phyloP scores from a whole-genome alignment of 30 jellyfish, hydroid and myxozoan species.

The Catostylus mosaicus region DNA sequence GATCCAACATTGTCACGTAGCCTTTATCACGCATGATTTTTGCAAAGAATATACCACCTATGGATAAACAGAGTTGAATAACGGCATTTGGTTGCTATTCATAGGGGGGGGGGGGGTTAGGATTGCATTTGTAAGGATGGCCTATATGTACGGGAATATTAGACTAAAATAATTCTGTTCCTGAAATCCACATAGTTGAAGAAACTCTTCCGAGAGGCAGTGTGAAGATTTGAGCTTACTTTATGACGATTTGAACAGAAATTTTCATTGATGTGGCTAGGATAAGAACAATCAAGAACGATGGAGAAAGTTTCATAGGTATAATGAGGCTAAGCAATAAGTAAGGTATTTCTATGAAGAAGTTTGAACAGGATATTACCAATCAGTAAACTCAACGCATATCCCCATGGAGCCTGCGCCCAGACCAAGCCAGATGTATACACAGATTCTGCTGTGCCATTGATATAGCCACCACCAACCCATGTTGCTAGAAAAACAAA shows the following conservation, averaged over 20 bases:
- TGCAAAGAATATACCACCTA: constrained; percentile 95
- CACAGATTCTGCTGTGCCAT: constrained; percentile 93
- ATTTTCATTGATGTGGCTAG: too few relatives aligned
- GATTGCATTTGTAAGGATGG: not conserved
- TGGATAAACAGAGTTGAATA: not conserved
- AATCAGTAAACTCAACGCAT: constrained; percentile 82
- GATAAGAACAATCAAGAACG: too few relatives aligned
- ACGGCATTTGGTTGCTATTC: not conserved
- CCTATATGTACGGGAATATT: not conserved
- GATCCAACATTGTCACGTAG: constrained; percentile 96
- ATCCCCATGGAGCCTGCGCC: constrained; percentile 99
- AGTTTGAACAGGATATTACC: too few relatives aligned
- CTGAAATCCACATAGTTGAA: too few relatives aligned
- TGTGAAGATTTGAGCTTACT: too few relatives aligned
- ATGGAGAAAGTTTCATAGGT: too few relatives aligned
- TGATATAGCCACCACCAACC: constrained; percentile 98
- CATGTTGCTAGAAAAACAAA: constrained; percentile 89
- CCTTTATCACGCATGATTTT: constrained; percentile 84
- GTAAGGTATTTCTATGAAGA: too few relatives aligned
- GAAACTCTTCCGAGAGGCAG: too few relatives aligned
- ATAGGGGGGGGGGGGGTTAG: not conserved
- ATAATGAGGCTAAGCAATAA: too few relatives aligned
- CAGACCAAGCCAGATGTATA: constrained; percentile 83
- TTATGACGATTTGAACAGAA: too few relatives aligned
- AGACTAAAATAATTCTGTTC: too few relatives aligned